phyloP scores from a whole-genome alignment of 2,888 invertebrate species.

The Leistus spinibarbis region DNA sequence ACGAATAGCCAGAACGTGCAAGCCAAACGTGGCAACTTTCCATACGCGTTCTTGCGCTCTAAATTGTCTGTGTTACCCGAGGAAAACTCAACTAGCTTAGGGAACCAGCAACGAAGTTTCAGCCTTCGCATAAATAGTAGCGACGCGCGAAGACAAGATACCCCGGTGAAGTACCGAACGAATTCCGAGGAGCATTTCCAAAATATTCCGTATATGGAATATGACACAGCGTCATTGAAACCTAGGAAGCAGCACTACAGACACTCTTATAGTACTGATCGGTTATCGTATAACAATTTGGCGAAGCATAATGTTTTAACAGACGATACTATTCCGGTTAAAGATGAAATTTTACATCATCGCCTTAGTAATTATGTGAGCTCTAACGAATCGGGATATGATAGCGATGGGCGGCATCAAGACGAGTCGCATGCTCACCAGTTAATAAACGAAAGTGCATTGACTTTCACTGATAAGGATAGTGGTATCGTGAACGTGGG shows the following conservation, averaged over 20 bases:
- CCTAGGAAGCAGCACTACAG: not conserved
- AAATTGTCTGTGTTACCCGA: slow-evolving; percentile 78
- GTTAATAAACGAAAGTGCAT: slow-evolving; percentile 60
- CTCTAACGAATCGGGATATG: slow-evolving; percentile 84
- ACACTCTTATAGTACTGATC: slow-evolving; percentile 4
- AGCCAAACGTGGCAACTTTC: slow-evolving; percentile 70
- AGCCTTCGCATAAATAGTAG: not conserved
- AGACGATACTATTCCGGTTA: slow-evolving; percentile 48
- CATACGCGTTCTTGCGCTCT: slow-evolving; percentile 78
- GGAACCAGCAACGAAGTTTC: slow-evolving; percentile 45
- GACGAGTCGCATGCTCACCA: slow-evolving; percentile 63
- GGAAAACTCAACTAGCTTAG: slow-evolving; percentile 61
- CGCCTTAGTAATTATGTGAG: slow-evolving; percentile 76
- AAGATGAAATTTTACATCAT: slow-evolving; percentile 66
- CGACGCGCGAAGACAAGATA: not conserved
- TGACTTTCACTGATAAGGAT: slow-evolving; percentile 57
- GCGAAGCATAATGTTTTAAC: slow-evolving; percentile 14
- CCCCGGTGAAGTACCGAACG: not conserved
- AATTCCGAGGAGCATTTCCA: not conserved
- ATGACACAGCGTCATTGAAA: not conserved
- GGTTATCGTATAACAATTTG: slow-evolving; percentile 8
- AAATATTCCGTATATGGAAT: not conserved
- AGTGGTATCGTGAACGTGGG: slow-evolving; percentile 47
- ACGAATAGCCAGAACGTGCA: slow-evolving; percentile 47
- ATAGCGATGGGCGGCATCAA: slow-evolving; percentile 73